Conservation (phyloP, 2,888 invertebrate species). For the Limnephilus auricula region DNA sequence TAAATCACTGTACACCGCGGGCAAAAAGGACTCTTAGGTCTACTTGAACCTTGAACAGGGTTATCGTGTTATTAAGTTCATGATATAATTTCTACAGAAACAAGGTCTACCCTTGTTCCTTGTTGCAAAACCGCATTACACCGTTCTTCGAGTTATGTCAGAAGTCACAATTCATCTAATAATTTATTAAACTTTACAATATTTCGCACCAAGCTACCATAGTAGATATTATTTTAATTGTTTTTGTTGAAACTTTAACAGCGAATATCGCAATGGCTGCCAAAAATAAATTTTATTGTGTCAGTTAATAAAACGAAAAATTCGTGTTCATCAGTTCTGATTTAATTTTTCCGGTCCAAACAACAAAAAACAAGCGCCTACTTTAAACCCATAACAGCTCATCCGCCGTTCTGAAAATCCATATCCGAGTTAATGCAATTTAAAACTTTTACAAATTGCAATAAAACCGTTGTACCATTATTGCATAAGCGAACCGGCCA, state of each 20-base stretch:
- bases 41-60: not conserved
- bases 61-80: not conserved
- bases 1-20: not conserved
- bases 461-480: conserved; percentile 3
- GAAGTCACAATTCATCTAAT: no score
- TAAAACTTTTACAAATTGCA: conserved; percentile 39
- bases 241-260: no score
- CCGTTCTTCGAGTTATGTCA: not conserved
- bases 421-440: conserved; percentile 17
- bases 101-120: not conserved
- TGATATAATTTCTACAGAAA: not conserved
- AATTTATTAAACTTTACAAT: no score
- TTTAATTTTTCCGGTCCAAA: conserved; percentile 21
- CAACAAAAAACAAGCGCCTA: not conserved
- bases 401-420: conserved; percentile 5
- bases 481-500: conserved; percentile 16
- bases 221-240: no score
- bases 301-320: not conserved
- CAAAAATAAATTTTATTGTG: not conserved
- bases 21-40: not conserved
- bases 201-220: no score
- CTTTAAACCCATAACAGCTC: not conserved
- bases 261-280: not conserved
- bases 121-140: not conserved
- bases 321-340: conserved; percentile 5